phyloP scores from a whole-genome alignment of 2,113 vertebrate genomes.

The Mellivora capensis region DNA sequence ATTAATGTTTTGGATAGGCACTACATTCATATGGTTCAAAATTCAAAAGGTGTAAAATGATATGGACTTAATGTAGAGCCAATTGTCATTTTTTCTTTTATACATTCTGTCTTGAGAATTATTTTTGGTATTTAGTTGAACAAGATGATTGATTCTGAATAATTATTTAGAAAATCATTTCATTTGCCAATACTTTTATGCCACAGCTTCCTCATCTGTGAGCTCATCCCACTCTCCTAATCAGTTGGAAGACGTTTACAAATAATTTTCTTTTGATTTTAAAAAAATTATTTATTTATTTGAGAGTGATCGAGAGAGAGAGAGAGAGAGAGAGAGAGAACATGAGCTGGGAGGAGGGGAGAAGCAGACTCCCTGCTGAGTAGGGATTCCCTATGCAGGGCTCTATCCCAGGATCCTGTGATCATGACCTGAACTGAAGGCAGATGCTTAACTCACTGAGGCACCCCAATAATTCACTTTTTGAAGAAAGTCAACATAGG shows the following conservation, averaged over 20 bases:
- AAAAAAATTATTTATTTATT: too few species aligned
- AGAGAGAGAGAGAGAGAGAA: too few species aligned
- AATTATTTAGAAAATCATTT: slow-evolving; percentile 18
- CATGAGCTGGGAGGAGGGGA: too few species aligned
- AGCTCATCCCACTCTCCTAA: not conserved
- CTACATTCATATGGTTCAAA: not conserved
- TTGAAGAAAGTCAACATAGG: not conserved
- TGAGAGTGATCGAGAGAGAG: too few species aligned
- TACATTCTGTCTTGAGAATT: not conserved
- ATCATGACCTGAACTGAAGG: not conserved
- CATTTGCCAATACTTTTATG: not conserved
- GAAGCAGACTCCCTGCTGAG: too few species aligned
- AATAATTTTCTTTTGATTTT: not conserved
- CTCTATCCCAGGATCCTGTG: not conserved
- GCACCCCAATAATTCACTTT: not conserved
- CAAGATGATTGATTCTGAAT: not conserved
- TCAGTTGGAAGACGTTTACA: not conserved
- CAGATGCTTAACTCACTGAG: not conserved
- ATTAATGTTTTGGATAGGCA: not conserved
- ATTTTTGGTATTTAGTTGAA: not conserved
- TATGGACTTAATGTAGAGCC: not conserved
- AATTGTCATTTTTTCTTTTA: not conserved
- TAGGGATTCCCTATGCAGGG: too few species aligned
- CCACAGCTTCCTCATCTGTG: not conserved
- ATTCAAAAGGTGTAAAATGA: not conserved